Evolutionary conservation across 2,888 invertebrate species (phyloP).

Genomic region (Catocala fraxini): DNA sequence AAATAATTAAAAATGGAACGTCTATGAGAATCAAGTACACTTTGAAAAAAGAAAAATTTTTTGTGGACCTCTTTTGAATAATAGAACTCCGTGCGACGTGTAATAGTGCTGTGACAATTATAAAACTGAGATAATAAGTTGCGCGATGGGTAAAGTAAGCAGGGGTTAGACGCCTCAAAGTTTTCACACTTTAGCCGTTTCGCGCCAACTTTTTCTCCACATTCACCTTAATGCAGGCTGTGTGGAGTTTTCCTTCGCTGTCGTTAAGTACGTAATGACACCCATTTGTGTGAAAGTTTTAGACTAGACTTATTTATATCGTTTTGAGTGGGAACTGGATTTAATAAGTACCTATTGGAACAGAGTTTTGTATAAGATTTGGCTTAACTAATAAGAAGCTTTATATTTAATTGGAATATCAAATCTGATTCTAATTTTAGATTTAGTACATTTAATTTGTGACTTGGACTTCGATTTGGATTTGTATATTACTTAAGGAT

Average conservation of each 20-base stretch:
- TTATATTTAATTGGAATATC: no score
- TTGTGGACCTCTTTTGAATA: conserved; percentile 32
- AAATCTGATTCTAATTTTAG: no score
- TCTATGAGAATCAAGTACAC: conserved; percentile 24
- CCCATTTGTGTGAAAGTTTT: conserved; percentile 59
- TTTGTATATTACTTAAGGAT: no score
- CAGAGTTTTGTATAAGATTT: not conserved
- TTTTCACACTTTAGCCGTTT: conserved; percentile 52
- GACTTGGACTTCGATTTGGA: no score
- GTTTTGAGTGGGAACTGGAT: conserved; percentile 1
- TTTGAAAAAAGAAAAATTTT: not conserved
- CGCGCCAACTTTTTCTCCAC: conserved; percentile 52
- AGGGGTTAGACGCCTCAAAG: conserved; percentile 35
- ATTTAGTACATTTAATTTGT: no score
- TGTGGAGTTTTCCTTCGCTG: conserved; percentile 56
- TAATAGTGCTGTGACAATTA: conserved; percentile 11
- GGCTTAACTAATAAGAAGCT: no score
- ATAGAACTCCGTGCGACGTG: conserved; percentile 32
- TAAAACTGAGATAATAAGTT: conserved; percentile 28
- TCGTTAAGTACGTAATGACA: conserved; percentile 58
- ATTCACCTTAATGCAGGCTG: conserved; percentile 58
- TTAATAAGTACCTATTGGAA: not conserved
- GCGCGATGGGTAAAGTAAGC: conserved; percentile 16
- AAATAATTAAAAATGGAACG: conserved; percentile 39
- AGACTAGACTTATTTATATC: conserved; percentile 37